phyloP scores from a whole-genome alignment of 2,888 invertebrate genomes.

The Timema cristinae region DNA sequence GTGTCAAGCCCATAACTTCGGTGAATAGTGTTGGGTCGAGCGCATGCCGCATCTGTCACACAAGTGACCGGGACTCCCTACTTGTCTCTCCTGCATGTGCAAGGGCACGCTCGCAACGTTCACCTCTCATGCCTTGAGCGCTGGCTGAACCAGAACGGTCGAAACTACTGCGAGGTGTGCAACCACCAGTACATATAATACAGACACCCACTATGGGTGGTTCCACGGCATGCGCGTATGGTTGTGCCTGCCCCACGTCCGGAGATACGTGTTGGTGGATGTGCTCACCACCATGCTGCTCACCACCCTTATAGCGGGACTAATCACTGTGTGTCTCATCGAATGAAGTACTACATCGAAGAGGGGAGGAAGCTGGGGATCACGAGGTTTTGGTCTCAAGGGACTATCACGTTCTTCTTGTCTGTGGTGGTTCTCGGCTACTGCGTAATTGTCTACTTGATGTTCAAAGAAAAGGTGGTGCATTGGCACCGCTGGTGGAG shows the following conservation, averaged over 20 bases:
- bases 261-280: constrained; percentile 52
- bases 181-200: constrained; percentile 57
- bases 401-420: constrained; percentile 59
- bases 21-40: constrained; percentile 55
- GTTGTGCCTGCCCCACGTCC: constrained; percentile 47
- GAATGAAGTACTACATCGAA: constrained; percentile 61
- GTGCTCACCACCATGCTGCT: constrained; percentile 60
- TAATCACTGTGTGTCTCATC: constrained; percentile 56
- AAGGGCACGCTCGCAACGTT: constrained; percentile 65
- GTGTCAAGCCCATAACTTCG: constrained; percentile 40
- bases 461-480: constrained; percentile 61
- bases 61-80: constrained; percentile 15
- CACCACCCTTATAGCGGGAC: constrained; percentile 61
- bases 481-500: constrained; percentile 69
- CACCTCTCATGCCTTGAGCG: constrained; percentile 65
- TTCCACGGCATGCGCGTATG: constrained; percentile 60
- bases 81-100: constrained; percentile 50
- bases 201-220: constrained; percentile 49
- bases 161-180: constrained; percentile 66
- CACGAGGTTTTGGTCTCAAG: constrained; percentile 57
- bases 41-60: constrained; percentile 61
- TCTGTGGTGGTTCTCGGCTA: constrained; percentile 60
- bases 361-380: constrained; percentile 64
- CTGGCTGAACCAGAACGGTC: constrained; percentile 66
- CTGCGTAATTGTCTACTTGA: constrained; percentile 57